Evolutionary conservation across 1,140 invertebrate species (phyloP).

Genomic region (Harlomillsia oculata): DNA sequence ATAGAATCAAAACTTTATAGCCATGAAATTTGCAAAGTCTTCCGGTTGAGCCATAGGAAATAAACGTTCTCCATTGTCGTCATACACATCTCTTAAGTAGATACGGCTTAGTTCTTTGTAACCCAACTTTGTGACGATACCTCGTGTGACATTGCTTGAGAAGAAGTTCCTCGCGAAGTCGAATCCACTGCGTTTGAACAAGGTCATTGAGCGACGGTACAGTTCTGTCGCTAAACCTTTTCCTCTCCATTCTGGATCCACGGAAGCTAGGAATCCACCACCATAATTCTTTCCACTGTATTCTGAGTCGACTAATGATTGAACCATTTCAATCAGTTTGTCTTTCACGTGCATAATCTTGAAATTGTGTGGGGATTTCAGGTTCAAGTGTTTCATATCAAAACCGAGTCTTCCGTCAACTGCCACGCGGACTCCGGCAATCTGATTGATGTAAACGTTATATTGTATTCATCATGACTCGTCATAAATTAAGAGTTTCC

Average conservation of each 20-base stretch:
- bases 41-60: neutral
- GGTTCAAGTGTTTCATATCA: neutral
- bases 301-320: neutral
- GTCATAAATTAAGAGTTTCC: too few relatives aligned
- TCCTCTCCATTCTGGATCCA: neutral
- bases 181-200: neutral
- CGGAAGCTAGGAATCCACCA: neutral
- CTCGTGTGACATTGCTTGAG: neutral
- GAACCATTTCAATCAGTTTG: neutral
- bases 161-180: neutral
- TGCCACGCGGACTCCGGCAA: neutral
- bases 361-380: neutral
- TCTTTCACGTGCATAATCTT: neutral
- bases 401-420: neutral
- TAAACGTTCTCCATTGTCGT: neutral
- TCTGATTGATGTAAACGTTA: too few relatives aligned
- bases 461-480: too few relatives aligned
- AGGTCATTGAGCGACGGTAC: neutral
- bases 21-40: neutral
- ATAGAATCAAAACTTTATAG: neutral
- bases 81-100: neutral
- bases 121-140: neutral
- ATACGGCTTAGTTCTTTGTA: constrained; percentile 3
- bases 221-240: neutral
- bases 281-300: neutral